These are phyloP conservation scores for Bugula neritina DNA, from an alignment of 2,888 invertebrate species.

Conservation along the genomic window DNA sequence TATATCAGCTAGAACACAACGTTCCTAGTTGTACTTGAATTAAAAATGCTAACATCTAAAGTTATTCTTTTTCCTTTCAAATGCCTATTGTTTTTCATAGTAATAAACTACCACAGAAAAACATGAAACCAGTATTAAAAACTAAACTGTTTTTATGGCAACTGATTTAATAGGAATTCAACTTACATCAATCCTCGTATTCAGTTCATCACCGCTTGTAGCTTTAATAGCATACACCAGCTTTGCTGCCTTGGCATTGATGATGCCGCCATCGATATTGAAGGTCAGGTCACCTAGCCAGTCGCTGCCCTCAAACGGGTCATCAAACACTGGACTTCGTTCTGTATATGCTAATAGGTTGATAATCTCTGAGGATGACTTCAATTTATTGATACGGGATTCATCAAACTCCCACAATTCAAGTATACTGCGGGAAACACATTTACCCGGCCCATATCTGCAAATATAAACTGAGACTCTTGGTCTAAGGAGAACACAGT, in stretches of 20 bases:
- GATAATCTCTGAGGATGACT: not conserved
- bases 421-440: constrained; percentile 1
- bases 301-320: not conserved
- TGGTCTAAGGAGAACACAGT: too few species aligned
- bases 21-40: too few species aligned
- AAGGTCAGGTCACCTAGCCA: constrained; percentile 26
- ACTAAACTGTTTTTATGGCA: too few species aligned
- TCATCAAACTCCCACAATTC: constrained; percentile 24
- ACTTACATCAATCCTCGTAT: constrained; percentile 23
- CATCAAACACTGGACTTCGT: constrained; percentile 1
- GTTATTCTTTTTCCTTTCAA: too few species aligned
- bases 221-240: constrained; percentile 21
- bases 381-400: not conserved
- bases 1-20: too few species aligned
- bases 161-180: not conserved
- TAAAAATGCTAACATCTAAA: too few species aligned
- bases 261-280: constrained; percentile 4
- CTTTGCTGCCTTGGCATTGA: constrained; percentile 23
- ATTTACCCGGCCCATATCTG: not conserved
- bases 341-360: not conserved
- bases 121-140: too few species aligned
- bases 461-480: too few species aligned
- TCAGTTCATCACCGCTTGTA: constrained; percentile 7
- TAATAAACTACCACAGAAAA: too few species aligned
- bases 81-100: too few species aligned